Evolutionary conservation across 2,888 invertebrate genomes (phyloP).

Genomic region (Drosophila merina): DNA sequence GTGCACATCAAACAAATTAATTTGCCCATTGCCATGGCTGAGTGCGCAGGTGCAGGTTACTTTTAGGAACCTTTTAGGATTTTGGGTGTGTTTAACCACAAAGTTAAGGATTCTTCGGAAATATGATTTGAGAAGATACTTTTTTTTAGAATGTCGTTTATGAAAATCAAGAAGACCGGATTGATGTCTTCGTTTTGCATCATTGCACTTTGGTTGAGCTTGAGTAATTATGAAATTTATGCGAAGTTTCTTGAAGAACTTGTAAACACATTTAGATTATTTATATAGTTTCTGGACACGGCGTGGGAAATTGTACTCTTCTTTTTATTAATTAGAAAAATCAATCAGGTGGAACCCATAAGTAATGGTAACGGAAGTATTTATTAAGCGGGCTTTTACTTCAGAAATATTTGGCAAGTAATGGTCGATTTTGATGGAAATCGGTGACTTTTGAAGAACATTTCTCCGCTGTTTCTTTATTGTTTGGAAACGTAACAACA

Average conservation of each 20-base stretch:
- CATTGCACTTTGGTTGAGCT: conserved; percentile 67
- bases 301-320: conserved; percentile 61
- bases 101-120: conserved; percentile 11
- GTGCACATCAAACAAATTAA: conserved; percentile 47
- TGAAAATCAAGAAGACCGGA: conserved; percentile 1
- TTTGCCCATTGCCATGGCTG: conserved; percentile 39
- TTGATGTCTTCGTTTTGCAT: conserved; percentile 44
- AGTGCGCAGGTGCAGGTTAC: conserved; percentile 33
- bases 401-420: neutral
- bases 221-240: conserved; percentile 70
- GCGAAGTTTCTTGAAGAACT: conserved; percentile 37
- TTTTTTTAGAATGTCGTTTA: conserved; percentile 51
- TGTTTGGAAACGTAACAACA: too few relatives aligned
- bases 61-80: neutral
- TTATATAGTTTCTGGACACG: conserved; percentile 48
- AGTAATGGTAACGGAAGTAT: conserved; percentile 9
- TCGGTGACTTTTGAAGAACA: too few relatives aligned
- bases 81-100: conserved; percentile 38
- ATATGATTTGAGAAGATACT: conserved; percentile 36
- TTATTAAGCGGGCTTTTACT: neutral
- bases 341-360: conserved; percentile 44
- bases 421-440: neutral
- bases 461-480: too few relatives aligned
- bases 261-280: conserved; percentile 32
- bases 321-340: conserved; percentile 57